A percentile compares a stretch with the other conserved stretches of the same genome.
These are phyloP conservation scores for Spheniscus mendiculus DNA, from an alignment of 2,113 vertebrate species.

Conservation along the genomic window DNA sequence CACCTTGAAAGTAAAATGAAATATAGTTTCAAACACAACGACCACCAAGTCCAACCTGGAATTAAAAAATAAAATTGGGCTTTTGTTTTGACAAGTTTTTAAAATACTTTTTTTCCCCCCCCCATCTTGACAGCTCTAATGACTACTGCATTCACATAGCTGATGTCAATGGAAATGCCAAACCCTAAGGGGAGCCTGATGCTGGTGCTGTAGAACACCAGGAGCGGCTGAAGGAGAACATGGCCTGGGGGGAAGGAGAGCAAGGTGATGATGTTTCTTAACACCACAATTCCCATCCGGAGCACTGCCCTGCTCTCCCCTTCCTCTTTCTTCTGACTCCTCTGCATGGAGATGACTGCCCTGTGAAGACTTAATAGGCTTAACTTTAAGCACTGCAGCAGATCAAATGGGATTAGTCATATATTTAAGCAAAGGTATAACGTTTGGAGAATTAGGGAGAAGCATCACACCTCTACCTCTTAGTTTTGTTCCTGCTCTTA, in stretches of 20 bases:
- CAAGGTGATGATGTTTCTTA: not conserved
- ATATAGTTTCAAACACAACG: not conserved
- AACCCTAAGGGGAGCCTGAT: not conserved
- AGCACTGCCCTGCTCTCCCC: not conserved
- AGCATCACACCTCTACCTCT: rapidly evolving
- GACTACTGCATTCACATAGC: rapidly evolving
- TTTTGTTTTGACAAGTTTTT: not conserved
- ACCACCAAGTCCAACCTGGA: not conserved
- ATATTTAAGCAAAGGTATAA: not conserved
- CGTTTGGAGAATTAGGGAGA: not conserved
- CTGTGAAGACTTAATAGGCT: not conserved
- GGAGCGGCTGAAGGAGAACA: not conserved
- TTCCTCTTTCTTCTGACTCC: not conserved
- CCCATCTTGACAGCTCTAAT: not conserved
- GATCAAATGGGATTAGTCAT: not conserved
- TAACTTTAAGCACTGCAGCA: not conserved
- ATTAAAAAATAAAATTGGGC: not conserved
- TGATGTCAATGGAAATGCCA: rapidly evolving
- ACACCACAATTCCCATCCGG: rapidly evolving
- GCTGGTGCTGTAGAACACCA: rapidly evolving
- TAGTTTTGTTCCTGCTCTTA: not conserved
- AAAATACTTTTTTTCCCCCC: rapidly evolving
- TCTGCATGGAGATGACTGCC: not conserved
- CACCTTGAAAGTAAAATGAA: not conserved
- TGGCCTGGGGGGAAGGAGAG: not conserved